Evolutionary conservation across 1,140 invertebrate genomes (phyloP).

Genomic region (Oncopodura yosiiana): DNA sequence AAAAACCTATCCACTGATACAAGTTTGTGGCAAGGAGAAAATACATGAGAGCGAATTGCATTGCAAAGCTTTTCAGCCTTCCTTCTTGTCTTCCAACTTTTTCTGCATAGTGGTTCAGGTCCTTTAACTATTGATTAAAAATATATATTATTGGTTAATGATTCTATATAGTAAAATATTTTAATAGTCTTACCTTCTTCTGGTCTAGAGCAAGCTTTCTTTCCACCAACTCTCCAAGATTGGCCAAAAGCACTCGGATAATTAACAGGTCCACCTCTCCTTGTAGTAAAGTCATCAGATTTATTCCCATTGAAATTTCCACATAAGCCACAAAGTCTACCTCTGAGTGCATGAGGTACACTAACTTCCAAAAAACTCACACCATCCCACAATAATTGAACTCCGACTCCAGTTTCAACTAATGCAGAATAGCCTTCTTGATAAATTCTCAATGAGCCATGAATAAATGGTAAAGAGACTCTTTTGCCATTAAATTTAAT

Average conservation of each 20-base stretch:
- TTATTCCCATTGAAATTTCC: conserved; percentile 80
- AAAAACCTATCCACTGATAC: conserved; percentile 68
- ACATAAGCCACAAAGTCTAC: conserved; percentile 75
- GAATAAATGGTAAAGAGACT: conserved; percentile 54
- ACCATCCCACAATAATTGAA: conserved; percentile 81
- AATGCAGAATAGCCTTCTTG: conserved; percentile 38
- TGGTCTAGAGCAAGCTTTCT: conserved; percentile 53
- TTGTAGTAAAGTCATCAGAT: conserved; percentile 57
- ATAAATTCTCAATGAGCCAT: conserved; percentile 36
- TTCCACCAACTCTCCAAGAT: conserved; percentile 74
- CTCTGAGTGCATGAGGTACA: conserved; percentile 66
- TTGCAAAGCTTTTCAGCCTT: conserved; percentile 42
- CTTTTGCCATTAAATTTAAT: conserved; percentile 73
- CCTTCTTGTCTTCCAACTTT: conserved; percentile 37
- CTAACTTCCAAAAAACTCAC: conserved; percentile 82
- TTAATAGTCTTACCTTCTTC: conserved; percentile 37
- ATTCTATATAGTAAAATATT: neutral
- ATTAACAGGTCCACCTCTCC: conserved; percentile 49
- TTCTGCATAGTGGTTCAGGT: conserved; percentile 31
- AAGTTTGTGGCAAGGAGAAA: conserved; percentile 58
- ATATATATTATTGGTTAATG: neutral
- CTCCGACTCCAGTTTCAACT: conserved; percentile 43
- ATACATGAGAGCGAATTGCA: conserved; percentile 48
- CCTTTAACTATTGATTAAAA: conserved; percentile 34
- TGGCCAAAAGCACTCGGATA: conserved; percentile 64